Evolutionary conservation across 2,113 vertebrate genomes (phyloP).

Genomic region (Pomatostomus ruficeps): DNA sequence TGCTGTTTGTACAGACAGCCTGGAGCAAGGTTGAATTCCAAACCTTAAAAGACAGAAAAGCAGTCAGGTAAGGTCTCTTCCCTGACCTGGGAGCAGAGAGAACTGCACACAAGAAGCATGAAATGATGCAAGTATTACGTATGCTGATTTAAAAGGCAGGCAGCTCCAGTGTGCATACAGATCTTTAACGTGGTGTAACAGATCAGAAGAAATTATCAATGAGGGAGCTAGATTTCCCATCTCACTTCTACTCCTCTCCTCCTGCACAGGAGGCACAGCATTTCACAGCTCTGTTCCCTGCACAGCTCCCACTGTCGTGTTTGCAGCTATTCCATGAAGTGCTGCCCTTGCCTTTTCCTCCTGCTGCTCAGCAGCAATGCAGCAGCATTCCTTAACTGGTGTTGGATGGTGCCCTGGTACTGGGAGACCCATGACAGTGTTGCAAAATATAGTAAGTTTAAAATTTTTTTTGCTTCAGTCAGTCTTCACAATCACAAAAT

Average conservation of each 20-base stretch:
- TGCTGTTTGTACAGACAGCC: background rate
- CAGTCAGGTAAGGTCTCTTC: background rate
- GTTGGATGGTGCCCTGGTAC: background rate
- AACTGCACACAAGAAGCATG: background rate
- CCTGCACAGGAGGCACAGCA: background rate
- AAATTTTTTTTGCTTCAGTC: no score
- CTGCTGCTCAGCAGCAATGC: background rate
- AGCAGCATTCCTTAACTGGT: background rate
- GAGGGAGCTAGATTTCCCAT: background rate
- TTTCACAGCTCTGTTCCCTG: background rate
- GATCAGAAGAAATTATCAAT: background rate
- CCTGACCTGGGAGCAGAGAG: background rate
- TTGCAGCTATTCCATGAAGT: background rate
- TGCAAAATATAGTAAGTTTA: no score
- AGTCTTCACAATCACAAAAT: no score
- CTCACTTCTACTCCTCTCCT: background rate
- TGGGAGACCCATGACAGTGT: rapidly evolving
- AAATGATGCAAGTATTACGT: background rate
- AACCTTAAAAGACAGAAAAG: background rate
- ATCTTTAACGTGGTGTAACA: background rate
- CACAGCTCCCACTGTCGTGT: rapidly evolving
- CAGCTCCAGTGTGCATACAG: background rate
- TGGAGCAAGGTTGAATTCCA: background rate
- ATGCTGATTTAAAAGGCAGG: background rate
- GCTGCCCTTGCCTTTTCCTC: background rate